Evolutionary conservation across 2,888 invertebrate species (phyloP).

Genomic region (Caenorhabditis parvicauda): DNA sequence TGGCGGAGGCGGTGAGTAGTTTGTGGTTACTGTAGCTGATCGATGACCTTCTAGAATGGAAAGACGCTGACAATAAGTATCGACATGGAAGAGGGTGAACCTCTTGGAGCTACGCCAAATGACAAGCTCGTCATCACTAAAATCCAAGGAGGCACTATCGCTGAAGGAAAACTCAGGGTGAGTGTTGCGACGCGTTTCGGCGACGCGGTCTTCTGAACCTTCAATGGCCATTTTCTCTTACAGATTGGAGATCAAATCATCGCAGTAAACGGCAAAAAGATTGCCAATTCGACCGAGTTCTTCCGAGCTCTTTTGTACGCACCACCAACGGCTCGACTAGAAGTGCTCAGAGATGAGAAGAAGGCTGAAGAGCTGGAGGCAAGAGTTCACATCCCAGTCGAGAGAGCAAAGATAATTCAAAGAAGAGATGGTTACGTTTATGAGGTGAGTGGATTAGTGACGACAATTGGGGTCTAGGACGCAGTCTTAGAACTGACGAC

Average conservation of each 20-base stretch:
- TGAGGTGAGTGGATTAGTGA: constrained; percentile 21
- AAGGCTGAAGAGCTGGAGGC: constrained; percentile 44
- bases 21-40: too few relatives aligned
- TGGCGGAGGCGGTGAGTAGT: too few relatives aligned
- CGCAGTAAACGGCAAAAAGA: constrained; percentile 35
- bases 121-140: constrained; percentile 54
- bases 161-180: constrained; percentile 53
- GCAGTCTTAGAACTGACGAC: too few relatives aligned
- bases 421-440: constrained; percentile 50
- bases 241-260: constrained; percentile 52
- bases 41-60: too few relatives aligned
- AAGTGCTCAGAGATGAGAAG: constrained; percentile 34
- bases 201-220: not conserved
- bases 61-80: constrained; percentile 40
- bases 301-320: constrained; percentile 49
- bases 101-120: constrained; percentile 54
- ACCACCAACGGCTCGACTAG: constrained; percentile 33
- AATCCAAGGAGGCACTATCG: constrained; percentile 47
- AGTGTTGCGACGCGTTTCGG: constrained; percentile 2
- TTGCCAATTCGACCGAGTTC: constrained; percentile 44
- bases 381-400: constrained; percentile 46
- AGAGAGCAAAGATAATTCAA: constrained; percentile 47
- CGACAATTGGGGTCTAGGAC: too few relatives aligned
- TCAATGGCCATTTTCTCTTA: not conserved
- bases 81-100: constrained; percentile 56